A percentile compares a stretch with the other conserved stretches of the same genome.
Conservation (phyloP, 2,888 invertebrate genomes). For the Caenorhabditis zanzibari region DNA sequence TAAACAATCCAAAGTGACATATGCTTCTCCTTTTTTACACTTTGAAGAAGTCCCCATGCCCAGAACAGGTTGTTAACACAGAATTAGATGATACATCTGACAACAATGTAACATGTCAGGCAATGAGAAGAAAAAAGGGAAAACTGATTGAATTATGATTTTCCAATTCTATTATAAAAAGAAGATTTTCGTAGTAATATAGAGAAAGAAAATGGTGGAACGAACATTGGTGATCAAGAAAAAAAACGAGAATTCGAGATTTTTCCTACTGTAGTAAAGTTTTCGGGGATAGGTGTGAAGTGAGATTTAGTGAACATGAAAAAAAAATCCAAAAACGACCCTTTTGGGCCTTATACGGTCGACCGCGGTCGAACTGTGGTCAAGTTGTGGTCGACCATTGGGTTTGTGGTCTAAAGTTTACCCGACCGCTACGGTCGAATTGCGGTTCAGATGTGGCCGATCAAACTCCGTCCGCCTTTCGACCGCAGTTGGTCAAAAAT, state of each 20-base stretch:
- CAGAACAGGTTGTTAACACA: slow-evolving; percentile 50
- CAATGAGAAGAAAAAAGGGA: slow-evolving; percentile 6
- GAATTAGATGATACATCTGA: background rate
- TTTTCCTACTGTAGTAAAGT: too few species aligned
- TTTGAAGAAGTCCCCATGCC: slow-evolving; percentile 23
- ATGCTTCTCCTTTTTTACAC: slow-evolving; percentile 10
- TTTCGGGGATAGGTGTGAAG: too few species aligned
- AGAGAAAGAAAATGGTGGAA: background rate
- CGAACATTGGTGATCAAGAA: background rate
- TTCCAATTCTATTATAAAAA: background rate
- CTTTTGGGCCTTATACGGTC: too few species aligned
- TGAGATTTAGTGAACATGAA: too few species aligned
- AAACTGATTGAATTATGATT: slow-evolving; percentile 32
- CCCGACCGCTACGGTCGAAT: too few species aligned
- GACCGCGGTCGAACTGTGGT: too few species aligned
- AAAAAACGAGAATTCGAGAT: background rate
- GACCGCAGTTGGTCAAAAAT: too few species aligned
- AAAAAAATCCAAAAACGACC: too few species aligned
- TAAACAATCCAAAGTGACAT: background rate
- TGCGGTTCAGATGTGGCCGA: too few species aligned
- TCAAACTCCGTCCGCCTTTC: too few species aligned
- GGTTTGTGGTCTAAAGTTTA: too few species aligned
- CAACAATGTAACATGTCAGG: slow-evolving; percentile 50
- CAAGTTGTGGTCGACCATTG: too few species aligned
- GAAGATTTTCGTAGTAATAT: slow-evolving; percentile 1